These are phyloP conservation scores for Amblyornis subalaris DNA, from an alignment of 2,113 vertebrate species.

Conservation along the genomic window DNA sequence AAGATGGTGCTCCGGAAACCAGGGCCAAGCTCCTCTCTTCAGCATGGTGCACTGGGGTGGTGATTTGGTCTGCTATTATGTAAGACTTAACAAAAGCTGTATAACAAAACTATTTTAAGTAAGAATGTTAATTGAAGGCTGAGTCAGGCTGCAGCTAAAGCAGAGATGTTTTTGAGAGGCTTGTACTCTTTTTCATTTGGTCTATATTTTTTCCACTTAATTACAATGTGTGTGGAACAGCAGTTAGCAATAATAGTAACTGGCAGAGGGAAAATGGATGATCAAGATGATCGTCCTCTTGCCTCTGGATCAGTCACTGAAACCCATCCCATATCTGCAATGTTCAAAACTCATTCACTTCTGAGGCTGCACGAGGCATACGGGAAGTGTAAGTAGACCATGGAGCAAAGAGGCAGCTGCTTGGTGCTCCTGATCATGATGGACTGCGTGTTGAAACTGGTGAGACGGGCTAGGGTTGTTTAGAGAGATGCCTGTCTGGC, in stretches of 20 bases:
- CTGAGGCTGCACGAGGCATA: not conserved
- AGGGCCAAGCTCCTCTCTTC: not conserved
- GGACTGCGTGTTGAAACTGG: not conserved
- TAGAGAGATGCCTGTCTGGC: not conserved
- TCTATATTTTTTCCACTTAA: conserved; percentile 53
- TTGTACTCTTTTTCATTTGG: conserved; percentile 47
- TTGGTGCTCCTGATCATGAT: not conserved
- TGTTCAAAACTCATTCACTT: not conserved
- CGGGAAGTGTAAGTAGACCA: not conserved
- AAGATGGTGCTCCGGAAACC: not conserved
- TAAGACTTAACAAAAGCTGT: conserved; percentile 50
- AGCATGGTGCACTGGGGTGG: not conserved
- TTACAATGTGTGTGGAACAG: conserved; percentile 36
- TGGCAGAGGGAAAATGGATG: conserved; percentile 14
- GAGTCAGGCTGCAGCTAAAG: conserved; percentile 56
- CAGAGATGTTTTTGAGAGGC: conserved; percentile 43
- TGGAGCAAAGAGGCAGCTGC: not conserved
- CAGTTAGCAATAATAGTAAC: conserved; percentile 44
- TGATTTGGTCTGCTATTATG: conserved; percentile 31
- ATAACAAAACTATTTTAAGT: conserved; percentile 56
- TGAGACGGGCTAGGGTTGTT: not conserved
- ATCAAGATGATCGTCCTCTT: not conserved
- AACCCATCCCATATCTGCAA: not conserved
- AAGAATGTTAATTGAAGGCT: conserved; percentile 63
- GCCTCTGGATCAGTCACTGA: not conserved